phyloP scores from a whole-genome alignment of 53 echinoderm and acorn worm species.

The Apostichopus leukothele region DNA sequence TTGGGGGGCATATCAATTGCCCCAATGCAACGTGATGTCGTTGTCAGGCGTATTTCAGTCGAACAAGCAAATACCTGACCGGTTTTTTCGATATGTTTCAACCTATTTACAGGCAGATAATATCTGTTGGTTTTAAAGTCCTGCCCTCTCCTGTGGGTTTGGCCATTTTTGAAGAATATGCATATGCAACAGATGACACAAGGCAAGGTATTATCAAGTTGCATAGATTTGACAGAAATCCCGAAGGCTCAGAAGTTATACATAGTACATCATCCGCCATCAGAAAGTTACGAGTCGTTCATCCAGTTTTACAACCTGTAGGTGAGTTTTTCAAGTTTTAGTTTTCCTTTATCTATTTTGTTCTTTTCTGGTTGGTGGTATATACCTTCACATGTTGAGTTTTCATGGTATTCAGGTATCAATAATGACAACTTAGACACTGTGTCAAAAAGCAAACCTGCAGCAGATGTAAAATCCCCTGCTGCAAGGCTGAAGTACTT shows the following conservation, averaged over 20 bases:
- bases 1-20: too few species aligned
- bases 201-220: slow-evolving; percentile 50
- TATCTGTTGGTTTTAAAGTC: slow-evolving; percentile 51
- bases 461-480: too few species aligned
- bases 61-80: too few species aligned
- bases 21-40: too few species aligned
- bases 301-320: slow-evolving; percentile 62
- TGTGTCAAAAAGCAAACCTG: too few species aligned
- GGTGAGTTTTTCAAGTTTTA: slow-evolving; percentile 32
- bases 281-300: slow-evolving; percentile 52
- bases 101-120: slow-evolving; percentile 55
- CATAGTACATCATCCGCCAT: slow-evolving; percentile 18
- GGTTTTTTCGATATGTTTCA: not conserved
- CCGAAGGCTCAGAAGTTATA: slow-evolving; percentile 6
- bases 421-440: too few species aligned
- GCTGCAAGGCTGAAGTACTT: too few species aligned
- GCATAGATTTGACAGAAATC: slow-evolving; percentile 57
- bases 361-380: too few species aligned
- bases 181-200: slow-evolving; percentile 60
- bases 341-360: too few species aligned
- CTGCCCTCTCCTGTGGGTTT: slow-evolving; percentile 59
- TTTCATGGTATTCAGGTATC: too few species aligned
- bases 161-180: slow-evolving; percentile 67
- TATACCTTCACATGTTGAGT: too few species aligned
- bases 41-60: too few species aligned